These are phyloP conservation scores for Amazonetta brasiliensis DNA, from an alignment of 2,797 vertebrate species.

Conservation along the genomic window DNA sequence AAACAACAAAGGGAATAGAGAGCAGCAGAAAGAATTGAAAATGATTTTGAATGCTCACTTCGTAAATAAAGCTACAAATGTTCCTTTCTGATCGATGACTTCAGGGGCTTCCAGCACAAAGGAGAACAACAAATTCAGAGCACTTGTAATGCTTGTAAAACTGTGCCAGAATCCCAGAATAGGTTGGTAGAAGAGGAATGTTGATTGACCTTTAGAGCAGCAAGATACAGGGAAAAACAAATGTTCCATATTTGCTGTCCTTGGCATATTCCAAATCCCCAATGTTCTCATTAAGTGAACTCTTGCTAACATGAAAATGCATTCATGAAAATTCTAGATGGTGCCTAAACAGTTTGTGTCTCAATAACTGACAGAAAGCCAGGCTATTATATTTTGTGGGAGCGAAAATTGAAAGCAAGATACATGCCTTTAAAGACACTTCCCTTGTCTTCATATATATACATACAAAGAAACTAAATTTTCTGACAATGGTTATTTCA, in stretches of 20 bases:
- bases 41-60: conserved; percentile 18
- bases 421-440: neutral
- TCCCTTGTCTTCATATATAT: neutral
- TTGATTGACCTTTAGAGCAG: neutral
- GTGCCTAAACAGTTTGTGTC: neutral
- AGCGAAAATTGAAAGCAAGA: neutral
- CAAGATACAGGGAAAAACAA: neutral
- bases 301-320: neutral
- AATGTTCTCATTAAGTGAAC: neutral
- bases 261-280: neutral
- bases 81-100: neutral
- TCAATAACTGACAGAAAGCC: neutral
- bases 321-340: neutral
- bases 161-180: neutral
- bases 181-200: neutral
- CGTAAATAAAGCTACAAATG: neutral
- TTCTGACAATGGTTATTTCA: neutral
- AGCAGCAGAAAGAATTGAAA: neutral
- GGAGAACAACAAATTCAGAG: neutral
- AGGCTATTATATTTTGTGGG: neutral
- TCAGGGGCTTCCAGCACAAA: neutral
- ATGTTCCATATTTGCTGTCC: neutral
- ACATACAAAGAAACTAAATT: neutral
- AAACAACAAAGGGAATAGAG: conserved; percentile 13
- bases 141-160: neutral